phyloP scores from a whole-genome alignment of 2,113 vertebrate species.

The Hypocryptadius cinnamomeus region DNA sequence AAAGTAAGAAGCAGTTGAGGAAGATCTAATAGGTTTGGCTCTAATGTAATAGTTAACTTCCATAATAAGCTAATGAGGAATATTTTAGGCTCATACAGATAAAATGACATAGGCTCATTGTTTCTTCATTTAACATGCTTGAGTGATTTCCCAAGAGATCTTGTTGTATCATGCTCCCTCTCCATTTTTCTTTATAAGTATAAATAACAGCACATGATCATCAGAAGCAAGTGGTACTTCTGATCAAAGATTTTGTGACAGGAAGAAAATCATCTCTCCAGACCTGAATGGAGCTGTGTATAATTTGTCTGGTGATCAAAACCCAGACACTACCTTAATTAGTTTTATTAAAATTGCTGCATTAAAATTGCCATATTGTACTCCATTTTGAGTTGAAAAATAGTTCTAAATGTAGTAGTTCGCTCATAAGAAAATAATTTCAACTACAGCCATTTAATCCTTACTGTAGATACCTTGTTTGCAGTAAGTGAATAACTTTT shows the following conservation, averaged over 20 bases:
- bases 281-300: neutral
- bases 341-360: constrained; percentile 5
- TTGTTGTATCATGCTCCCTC: neutral
- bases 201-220: neutral
- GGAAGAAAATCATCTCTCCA: neutral
- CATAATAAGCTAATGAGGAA: neutral
- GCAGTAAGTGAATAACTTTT: constrained; percentile 10
- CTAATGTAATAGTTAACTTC: neutral
- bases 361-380: neutral
- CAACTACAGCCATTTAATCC: neutral
- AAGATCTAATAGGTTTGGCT: neutral
- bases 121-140: neutral
- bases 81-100: neutral
- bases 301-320: neutral
- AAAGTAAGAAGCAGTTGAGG: neutral
- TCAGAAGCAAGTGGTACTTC: neutral
- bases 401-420: neutral
- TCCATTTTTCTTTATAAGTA: neutral
- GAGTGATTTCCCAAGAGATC: neutral
- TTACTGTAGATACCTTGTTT: neutral
- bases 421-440: neutral
- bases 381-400: neutral
- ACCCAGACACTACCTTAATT: neutral
- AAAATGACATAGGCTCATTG: neutral
- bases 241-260: neutral